These are phyloP conservation scores for Papilio elwesi DNA, from an alignment of 2,888 invertebrate genomes.

Conservation along the genomic window DNA sequence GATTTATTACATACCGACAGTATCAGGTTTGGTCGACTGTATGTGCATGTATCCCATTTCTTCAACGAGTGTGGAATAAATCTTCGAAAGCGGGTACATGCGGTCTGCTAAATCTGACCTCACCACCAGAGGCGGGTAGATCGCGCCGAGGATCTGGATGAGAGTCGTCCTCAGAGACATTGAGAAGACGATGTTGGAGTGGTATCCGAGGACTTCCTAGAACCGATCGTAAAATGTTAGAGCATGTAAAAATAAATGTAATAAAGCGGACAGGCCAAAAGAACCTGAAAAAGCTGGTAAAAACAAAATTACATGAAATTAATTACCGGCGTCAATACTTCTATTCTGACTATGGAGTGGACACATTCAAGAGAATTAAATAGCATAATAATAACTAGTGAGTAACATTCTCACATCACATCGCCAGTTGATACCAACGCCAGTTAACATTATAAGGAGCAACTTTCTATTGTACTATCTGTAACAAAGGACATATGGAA, in stretches of 20 bases:
- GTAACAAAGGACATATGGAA: too few relatives aligned
- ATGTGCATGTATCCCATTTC: constrained; percentile 85
- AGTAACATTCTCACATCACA: too few relatives aligned
- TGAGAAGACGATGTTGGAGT: constrained; percentile 85
- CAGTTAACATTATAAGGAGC: too few relatives aligned
- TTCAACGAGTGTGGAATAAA: constrained; percentile 51
- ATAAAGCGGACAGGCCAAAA: too few relatives aligned
- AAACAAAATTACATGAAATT: too few relatives aligned
- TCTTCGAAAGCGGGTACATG: constrained; percentile 59
- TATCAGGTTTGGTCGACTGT: constrained; percentile 95
- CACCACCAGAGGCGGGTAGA: constrained; percentile 84
- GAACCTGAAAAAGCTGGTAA: too few relatives aligned
- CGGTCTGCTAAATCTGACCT: constrained; percentile 61
- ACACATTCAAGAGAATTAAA: too few relatives aligned
- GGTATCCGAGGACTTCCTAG: constrained; percentile 80
- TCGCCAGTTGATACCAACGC: too few relatives aligned
- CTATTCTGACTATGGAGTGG: too few relatives aligned
- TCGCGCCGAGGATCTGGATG: constrained; percentile 74
- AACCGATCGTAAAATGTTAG: constrained; percentile 40
- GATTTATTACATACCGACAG: constrained; percentile 63
- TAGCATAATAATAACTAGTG: too few relatives aligned
- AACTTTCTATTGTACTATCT: too few relatives aligned
- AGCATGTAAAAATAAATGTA: constrained; percentile 1
- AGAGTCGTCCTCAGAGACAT: constrained; percentile 53
- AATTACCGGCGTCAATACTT: too few relatives aligned